Evolutionary conservation across 2,113 vertebrate genomes (phyloP).

Genomic region (Numida meleagris): DNA sequence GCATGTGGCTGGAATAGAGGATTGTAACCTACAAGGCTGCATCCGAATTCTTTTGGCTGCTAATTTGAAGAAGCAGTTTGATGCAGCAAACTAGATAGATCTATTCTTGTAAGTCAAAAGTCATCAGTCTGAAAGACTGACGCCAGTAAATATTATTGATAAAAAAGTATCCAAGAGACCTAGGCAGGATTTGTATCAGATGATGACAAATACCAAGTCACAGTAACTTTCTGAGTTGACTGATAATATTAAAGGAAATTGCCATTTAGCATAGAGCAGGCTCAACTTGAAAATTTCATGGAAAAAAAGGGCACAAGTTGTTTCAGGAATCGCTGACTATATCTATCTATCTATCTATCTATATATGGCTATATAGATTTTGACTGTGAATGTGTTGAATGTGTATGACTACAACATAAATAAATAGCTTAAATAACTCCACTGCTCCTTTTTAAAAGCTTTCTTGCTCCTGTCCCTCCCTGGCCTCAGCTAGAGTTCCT

Average conservation of each 20-base stretch:
- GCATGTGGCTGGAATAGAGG: neutral
- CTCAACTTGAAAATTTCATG: neutral
- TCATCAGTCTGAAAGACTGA: neutral
- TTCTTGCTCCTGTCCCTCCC: neutral
- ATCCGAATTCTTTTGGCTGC: neutral
- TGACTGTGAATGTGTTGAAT: neutral
- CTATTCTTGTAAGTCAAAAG: neutral
- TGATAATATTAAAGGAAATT: constrained; percentile 2
- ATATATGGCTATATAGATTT: neutral
- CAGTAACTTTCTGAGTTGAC: neutral
- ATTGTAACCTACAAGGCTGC: neutral
- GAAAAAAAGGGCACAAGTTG: neutral
- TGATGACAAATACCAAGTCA: neutral
- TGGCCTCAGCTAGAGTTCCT: constrained; percentile 36
- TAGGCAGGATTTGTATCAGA: neutral
- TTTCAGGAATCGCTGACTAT: neutral
- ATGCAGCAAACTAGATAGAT: neutral
- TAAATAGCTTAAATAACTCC: constrained; percentile 9
- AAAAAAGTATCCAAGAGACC: neutral
- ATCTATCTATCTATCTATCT: neutral
- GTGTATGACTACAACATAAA: neutral
- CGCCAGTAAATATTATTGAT: neutral
- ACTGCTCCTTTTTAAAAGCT: neutral
- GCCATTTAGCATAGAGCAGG: neutral
- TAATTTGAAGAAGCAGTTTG: neutral